Percentiles rank a stretch among this genome's conserved stretches.
These are phyloP conservation scores for Petrocephalus sullivani DNA, from an alignment of 2,797 vertebrate species.

Conservation along the genomic window DNA sequence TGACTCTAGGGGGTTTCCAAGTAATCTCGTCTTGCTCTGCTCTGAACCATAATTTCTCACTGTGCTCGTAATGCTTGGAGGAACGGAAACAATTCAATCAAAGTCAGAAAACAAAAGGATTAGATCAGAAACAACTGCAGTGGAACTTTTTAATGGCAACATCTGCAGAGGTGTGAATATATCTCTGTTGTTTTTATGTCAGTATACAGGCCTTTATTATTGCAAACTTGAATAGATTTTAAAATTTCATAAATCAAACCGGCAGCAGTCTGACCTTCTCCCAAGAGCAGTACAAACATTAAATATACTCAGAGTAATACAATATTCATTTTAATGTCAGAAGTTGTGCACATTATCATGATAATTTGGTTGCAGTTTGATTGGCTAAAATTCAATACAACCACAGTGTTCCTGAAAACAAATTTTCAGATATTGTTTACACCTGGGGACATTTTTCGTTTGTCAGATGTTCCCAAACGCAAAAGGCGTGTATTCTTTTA, in stretches of 20 bases:
- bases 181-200: not conserved
- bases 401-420: not conserved
- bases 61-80: conserved; percentile 20
- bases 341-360: not conserved
- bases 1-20: conserved; percentile 36
- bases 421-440: not conserved
- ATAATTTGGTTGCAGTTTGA: not conserved
- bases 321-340: not conserved
- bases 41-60: conserved; percentile 23
- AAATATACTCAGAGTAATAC: not conserved
- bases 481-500: not conserved
- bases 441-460: not conserved
- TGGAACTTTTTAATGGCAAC: conserved; percentile 20
- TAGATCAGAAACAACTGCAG: not conserved
- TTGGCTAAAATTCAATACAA: not conserved
- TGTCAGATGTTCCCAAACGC: not conserved
- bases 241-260: not conserved
- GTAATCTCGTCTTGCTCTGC: conserved; percentile 24
- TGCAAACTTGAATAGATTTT: conserved; percentile 7
- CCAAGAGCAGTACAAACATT: not conserved
- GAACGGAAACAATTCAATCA: conserved; percentile 38
- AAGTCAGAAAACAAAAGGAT: conserved; percentile 33
- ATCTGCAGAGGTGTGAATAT: not conserved
- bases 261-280: not conserved
- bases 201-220: not conserved